Evolutionary conservation across 2,797 vertebrate genomes (phyloP).

Genomic region (Cynodonichthys magdalenae): DNA sequence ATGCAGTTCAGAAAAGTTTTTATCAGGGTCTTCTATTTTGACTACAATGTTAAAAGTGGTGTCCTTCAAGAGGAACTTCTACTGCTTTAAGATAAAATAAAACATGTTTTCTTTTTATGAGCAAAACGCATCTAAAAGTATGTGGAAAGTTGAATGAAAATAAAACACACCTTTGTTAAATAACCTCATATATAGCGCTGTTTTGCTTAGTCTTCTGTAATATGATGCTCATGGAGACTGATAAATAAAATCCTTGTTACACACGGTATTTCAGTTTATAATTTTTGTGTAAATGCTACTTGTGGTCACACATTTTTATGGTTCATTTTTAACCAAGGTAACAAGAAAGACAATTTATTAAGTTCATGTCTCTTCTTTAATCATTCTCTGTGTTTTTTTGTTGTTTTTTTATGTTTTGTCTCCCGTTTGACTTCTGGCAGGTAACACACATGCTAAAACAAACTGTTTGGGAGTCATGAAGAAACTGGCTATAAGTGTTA

Average conservation of each 20-base stretch:
- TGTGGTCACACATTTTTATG: background rate
- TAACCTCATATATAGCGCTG: background rate
- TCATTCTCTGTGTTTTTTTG: background rate
- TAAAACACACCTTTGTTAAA: background rate
- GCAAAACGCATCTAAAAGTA: constrained; percentile 1
- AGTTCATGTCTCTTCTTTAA: background rate
- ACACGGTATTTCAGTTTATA: background rate
- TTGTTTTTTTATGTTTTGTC: background rate
- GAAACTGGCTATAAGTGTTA: background rate
- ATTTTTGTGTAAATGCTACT: background rate
- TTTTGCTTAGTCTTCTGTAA: background rate
- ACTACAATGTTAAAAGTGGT: background rate
- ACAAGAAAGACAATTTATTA: too few relatives aligned
- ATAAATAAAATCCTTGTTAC: background rate
- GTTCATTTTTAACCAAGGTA: too few relatives aligned
- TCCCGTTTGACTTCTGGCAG: constrained; percentile 4
- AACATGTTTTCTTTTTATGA: background rate
- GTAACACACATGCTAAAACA: background rate
- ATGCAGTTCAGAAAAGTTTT: constrained; percentile 18
- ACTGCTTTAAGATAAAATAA: background rate
- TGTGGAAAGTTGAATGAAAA: background rate
- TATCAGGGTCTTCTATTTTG: background rate
- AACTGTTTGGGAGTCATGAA: background rate
- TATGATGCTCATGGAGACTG: background rate
- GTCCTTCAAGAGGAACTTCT: background rate